Base-by-base conservation (phyloP, 2,113 vertebrate species). In the Indicator indicator region DNA sequence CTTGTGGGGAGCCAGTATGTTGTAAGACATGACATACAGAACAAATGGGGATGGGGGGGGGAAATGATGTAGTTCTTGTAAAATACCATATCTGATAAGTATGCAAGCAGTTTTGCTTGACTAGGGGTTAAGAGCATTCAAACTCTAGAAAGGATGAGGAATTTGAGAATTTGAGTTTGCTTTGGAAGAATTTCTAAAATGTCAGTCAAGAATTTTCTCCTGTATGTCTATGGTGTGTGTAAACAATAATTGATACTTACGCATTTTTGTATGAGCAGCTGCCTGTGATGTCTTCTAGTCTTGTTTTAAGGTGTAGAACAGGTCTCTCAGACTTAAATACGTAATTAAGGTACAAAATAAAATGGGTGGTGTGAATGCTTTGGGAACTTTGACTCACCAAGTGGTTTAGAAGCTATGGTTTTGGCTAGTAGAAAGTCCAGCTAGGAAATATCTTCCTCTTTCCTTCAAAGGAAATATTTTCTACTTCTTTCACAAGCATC, bases 151-250 rank as follows among this genome's bases (percentile, higher is more conserved):
- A 64, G 38, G 42, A 60, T 0, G 1, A 50, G n/a, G n/a, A 72
- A 21, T 50, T 79, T 30, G 10, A 26, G 58, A 38, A 9, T 58
- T 82, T 33, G 40, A 23, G 26, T 48, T 83, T 63, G 5, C 26
- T 71, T 76, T 74, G 23, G 18, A 77, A 80, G 32, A 67, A 16
- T 4, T 56, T 73, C 12, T 6, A 9, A n/a, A 60, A 17, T 56
- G 32, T 16, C 11, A 9, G 16, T 68, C 20, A 59, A 6, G 26
- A 46, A 68, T 16, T 73, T 13, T 30, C 26, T 63, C 9, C 8
- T 46, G 3, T 50, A 1, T 38, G 21, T 33, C 59, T 58, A 6
- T 36, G 32, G 19, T 2, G 0, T 44, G 7, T 46, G 17, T 58
- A 55, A n/a, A 5, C 40, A 80, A n/a, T 50, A 32, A 10, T 4